A percentile compares a stretch with the other conserved stretches of the same genome.
phyloP scores from a whole-genome alignment of 2,888 invertebrate species.

The Ormia ochracea region DNA sequence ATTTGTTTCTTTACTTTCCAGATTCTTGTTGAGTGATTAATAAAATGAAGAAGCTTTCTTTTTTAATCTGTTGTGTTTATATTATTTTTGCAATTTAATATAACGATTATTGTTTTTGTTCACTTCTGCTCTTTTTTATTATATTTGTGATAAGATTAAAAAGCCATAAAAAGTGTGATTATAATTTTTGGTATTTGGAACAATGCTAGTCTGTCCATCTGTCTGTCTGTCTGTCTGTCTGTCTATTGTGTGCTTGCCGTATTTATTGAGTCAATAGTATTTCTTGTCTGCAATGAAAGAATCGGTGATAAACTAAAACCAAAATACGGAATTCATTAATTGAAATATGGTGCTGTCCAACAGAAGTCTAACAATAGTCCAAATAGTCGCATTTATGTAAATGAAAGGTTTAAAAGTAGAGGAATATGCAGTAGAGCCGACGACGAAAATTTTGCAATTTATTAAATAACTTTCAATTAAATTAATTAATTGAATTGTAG shows the following conservation, averaged over 20 bases:
- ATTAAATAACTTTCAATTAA: too few relatives aligned
- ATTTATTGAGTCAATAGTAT: too few relatives aligned
- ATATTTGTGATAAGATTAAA: conserved; percentile 50
- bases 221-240: background rate
- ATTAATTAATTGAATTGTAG: too few relatives aligned
- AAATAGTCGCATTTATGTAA: too few relatives aligned
- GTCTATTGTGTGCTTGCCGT: too few relatives aligned
- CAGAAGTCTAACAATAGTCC: too few relatives aligned
- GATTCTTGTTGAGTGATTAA: background rate
- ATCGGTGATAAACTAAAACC: too few relatives aligned
- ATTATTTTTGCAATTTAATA: conserved; percentile 42
- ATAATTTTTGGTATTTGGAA: conserved; percentile 37
- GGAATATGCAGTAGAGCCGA: background rate
- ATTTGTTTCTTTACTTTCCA: background rate
- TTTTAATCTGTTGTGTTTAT: background rate
- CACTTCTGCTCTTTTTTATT: conserved; percentile 18
- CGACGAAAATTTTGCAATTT: too few relatives aligned
- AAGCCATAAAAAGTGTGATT: conserved; percentile 44
- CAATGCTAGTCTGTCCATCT: background rate
- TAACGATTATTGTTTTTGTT: conserved; percentile 10
- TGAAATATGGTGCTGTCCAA: too few relatives aligned
- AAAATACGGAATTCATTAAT: too few relatives aligned
- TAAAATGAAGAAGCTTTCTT: conserved; percentile 18
- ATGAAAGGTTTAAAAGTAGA: background rate
- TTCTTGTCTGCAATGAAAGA: too few relatives aligned